Evolutionary conservation across 2,888 invertebrate species (phyloP).

Genomic region (Chrysolina americana): DNA sequence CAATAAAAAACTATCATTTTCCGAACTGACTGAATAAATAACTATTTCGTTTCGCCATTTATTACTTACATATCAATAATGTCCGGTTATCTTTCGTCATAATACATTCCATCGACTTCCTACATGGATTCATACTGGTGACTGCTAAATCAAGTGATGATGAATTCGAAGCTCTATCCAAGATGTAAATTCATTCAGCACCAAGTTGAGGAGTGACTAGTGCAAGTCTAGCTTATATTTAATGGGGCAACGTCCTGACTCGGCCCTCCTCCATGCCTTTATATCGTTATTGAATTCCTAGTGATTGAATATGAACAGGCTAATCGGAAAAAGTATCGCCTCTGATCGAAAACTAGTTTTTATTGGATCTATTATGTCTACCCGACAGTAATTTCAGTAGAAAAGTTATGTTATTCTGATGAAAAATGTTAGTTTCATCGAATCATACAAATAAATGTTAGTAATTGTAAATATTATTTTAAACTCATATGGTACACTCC

Average conservation of each 20-base stretch:
- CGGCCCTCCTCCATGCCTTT: constrained; percentile 30
- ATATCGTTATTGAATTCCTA: constrained; percentile 21
- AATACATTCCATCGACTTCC: constrained; percentile 6
- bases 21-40: no score
- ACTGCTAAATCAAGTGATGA: constrained; percentile 30
- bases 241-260: constrained; percentile 24
- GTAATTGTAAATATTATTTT: no score
- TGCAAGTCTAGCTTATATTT: constrained; percentile 28
- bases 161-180: constrained; percentile 18
- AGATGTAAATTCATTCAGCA: constrained; percentile 25
- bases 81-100: constrained; percentile 14
- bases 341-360: constrained; percentile 7
- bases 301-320: constrained; percentile 16
- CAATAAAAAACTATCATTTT: no score
- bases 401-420: not conserved
- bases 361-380: constrained; percentile 5
- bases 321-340: constrained; percentile 6
- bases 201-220: constrained; percentile 25
- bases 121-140: not conserved
- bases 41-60: not conserved
- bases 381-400: not conserved
- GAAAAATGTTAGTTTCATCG: constrained; percentile 5
- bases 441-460: not conserved
- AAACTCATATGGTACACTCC: no score
- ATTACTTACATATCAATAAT: not conserved